phyloP scores from a whole-genome alignment of 1,140 invertebrate species.

The Triops cancriformis region DNA sequence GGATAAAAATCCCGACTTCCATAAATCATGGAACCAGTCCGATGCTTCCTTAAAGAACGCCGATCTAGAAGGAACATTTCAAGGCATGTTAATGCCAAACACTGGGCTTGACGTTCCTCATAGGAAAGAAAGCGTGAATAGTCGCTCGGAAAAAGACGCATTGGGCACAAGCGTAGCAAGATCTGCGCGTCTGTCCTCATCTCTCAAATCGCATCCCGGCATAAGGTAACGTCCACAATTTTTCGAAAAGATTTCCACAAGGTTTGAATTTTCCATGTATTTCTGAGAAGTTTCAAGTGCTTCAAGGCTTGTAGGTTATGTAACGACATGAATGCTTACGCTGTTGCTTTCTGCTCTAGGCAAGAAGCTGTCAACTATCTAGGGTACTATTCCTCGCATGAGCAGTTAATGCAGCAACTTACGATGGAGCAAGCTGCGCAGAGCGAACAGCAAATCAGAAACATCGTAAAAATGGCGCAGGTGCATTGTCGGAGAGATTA shows the following conservation, averaged over 20 bases:
- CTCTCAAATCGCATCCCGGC: neutral
- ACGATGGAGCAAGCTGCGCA: slow-evolving; percentile 52
- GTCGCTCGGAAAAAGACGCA: neutral
- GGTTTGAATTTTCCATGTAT: no score
- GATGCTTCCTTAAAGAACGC: neutral
- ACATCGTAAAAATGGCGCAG: slow-evolving; percentile 56
- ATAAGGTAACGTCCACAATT: neutral
- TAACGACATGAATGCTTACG: neutral
- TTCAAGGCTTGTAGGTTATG: neutral
- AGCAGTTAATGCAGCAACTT: slow-evolving; percentile 59
- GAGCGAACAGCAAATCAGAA: slow-evolving; percentile 51
- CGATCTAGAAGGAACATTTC: neutral
- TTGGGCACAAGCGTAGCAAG: slow-evolving; percentile 7
- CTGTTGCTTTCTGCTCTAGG: neutral
- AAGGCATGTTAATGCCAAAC: neutral
- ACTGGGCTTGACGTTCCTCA: neutral
- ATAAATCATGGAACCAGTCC: neutral
- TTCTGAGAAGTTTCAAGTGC: no score
- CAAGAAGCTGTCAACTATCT: slow-evolving; percentile 4
- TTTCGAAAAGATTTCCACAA: neutral
- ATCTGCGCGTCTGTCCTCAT: neutral
- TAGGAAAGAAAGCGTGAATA: neutral
- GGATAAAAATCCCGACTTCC: slow-evolving; percentile 8
- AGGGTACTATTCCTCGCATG: slow-evolving; percentile 63
- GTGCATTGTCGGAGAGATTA: slow-evolving; percentile 61